phyloP scores from a whole-genome alignment of 2,797 vertebrate genomes.

The Neostethus bicornis region DNA sequence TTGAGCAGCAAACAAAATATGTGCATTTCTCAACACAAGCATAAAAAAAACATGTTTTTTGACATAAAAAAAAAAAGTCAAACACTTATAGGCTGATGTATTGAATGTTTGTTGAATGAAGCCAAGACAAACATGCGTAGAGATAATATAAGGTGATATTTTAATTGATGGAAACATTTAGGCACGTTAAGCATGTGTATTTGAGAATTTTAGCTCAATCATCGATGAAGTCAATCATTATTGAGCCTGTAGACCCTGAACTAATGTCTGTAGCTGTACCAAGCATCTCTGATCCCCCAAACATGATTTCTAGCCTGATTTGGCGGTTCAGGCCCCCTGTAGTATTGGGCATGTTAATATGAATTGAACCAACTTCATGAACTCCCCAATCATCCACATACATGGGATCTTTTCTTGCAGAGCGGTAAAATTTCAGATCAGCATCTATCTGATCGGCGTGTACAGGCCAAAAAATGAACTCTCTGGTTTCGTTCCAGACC shows the following conservation, averaged over 20 bases:
- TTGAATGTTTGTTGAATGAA: no score
- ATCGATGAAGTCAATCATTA: no score
- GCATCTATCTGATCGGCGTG: accelerated
- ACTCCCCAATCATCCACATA: conserved; percentile 4
- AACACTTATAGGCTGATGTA: no score
- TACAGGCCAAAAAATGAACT: accelerated
- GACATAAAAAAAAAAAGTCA: no score
- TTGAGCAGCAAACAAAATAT: no score
- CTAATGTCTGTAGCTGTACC: accelerated
- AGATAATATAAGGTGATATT: no score
- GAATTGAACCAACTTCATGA: accelerated
- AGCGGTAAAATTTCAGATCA: not conserved
- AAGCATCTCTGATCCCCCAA: not conserved
- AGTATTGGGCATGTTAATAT: not conserved
- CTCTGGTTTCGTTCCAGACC: not conserved
- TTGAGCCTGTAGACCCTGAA: accelerated
- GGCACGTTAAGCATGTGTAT: no score
- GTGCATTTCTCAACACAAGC: no score
- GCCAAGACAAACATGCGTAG: no score
- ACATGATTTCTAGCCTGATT: not conserved
- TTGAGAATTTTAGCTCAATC: no score
- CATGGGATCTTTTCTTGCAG: not conserved
- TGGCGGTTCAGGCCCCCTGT: accelerated
- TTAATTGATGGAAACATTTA: no score
- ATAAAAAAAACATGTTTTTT: no score